phyloP scores from a whole-genome alignment of 1,140 invertebrate species.

The Homarus americanus region DNA sequence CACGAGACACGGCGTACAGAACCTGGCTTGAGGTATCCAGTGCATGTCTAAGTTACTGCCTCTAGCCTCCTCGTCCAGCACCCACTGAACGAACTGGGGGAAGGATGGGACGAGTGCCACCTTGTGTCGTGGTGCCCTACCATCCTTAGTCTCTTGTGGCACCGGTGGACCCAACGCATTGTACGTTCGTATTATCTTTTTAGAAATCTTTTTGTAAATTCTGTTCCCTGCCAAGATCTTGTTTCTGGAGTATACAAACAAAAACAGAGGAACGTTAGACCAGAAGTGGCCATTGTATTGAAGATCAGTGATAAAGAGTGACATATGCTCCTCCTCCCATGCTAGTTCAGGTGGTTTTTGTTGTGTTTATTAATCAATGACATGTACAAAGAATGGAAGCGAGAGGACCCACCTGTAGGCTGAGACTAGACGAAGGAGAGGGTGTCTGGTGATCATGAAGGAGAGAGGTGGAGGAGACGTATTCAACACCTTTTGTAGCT shows the following conservation, averaged over 20 bases:
- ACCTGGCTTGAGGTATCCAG: conserved; percentile 90
- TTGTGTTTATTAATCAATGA: no score
- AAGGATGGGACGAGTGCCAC: conserved; percentile 78
- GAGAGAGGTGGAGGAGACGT: conserved; percentile 81
- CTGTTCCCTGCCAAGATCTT: conserved; percentile 81
- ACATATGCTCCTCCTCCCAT: no score
- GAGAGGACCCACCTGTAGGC: conserved; percentile 94
- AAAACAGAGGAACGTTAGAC: background rate
- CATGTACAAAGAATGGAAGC: background rate
- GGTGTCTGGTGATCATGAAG: conserved; percentile 93
- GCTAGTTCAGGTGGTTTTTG: no score
- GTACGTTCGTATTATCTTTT: conserved; percentile 67
- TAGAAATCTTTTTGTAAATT: conserved; percentile 87
- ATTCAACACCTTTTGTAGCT: conserved; percentile 82
- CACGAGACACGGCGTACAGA: conserved; percentile 92
- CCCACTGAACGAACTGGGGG: conserved; percentile 79
- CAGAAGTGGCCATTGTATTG: no score
- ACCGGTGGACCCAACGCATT: background rate
- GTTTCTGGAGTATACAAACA: conserved; percentile 43
- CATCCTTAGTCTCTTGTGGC: background rate
- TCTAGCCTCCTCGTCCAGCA: conserved; percentile 73
- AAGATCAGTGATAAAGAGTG: no score
- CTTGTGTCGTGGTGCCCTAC: conserved; percentile 77
- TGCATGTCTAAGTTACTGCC: conserved; percentile 88
- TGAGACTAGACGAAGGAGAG: conserved; percentile 91